Percentiles rank a stretch among this genome's conserved stretches.
Evolutionary conservation across 2,797 vertebrate species (phyloP).

Genomic region (Aldrovandia affinis): DNA sequence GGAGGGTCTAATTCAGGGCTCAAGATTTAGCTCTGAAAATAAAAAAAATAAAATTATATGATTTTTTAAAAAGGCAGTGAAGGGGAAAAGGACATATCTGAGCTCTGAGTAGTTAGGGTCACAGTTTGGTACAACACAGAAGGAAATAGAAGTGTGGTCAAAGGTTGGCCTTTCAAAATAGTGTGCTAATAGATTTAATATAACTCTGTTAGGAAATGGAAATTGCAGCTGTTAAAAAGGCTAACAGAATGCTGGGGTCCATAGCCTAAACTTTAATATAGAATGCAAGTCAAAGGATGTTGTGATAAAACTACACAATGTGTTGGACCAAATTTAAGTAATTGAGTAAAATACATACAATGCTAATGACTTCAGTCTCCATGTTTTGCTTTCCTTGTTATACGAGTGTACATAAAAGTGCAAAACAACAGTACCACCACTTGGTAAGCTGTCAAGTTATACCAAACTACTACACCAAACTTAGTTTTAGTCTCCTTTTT

Average conservation of each 20-base stretch:
- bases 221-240: no score
- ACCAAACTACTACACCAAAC: neutral
- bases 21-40: slow-evolving; percentile 42
- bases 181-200: neutral
- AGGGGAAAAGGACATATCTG: neutral
- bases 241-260: neutral
- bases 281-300: neutral
- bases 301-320: neutral
- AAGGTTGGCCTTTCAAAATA: neutral
- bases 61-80: neutral
- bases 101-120: slow-evolving; percentile 29
- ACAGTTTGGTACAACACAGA: slow-evolving; percentile 27
- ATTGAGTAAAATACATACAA: neutral
- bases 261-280: neutral
- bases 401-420: neutral
- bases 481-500: neutral
- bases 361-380: neutral
- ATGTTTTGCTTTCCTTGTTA: neutral
- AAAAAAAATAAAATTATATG: slow-evolving; percentile 9
- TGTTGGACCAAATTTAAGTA: neutral
- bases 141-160: neutral
- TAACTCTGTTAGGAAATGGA: no score
- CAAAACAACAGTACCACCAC: neutral
- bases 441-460: neutral
- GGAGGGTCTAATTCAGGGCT: slow-evolving; percentile 40